Evolutionary conservation across 2,888 invertebrate genomes (phyloP).

Genomic region (Eupithecia abbreviata): DNA sequence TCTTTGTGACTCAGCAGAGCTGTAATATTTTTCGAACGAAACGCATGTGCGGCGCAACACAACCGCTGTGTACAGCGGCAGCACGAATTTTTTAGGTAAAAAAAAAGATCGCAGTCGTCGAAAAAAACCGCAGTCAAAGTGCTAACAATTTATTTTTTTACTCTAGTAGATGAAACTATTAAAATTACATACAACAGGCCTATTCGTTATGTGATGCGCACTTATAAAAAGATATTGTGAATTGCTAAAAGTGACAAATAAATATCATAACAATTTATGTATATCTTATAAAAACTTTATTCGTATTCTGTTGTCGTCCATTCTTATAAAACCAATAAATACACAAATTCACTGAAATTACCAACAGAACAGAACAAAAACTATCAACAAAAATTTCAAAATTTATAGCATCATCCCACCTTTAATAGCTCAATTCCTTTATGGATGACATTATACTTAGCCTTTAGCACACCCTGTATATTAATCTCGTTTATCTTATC

Average conservation of each 20-base stretch:
- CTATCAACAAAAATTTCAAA: background rate
- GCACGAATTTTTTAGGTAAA: no score
- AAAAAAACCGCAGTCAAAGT: no score
- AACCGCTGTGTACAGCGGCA: no score
- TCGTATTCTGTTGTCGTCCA: background rate
- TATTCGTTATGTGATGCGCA: background rate
- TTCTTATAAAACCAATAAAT: background rate
- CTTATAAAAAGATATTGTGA: background rate
- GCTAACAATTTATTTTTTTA: no score
- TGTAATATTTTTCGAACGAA: no score
- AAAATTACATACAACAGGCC: no score
- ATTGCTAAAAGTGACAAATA: background rate
- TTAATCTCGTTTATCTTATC: conserved; percentile 39
- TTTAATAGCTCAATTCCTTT: conserved; percentile 1
- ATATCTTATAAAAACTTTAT: background rate
- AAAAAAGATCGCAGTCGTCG: no score
- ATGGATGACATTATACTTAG: conserved; percentile 1
- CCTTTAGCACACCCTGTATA: conserved; percentile 23
- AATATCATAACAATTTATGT: background rate
- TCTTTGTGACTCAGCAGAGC: no score
- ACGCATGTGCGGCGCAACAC: no score
- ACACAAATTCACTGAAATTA: conserved; percentile 1
- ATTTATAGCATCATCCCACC: background rate
- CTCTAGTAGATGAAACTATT: no score
- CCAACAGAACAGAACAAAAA: background rate